phyloP scores from a whole-genome alignment of 2,888 invertebrate species.

The Epistrophe grossulariae region DNA sequence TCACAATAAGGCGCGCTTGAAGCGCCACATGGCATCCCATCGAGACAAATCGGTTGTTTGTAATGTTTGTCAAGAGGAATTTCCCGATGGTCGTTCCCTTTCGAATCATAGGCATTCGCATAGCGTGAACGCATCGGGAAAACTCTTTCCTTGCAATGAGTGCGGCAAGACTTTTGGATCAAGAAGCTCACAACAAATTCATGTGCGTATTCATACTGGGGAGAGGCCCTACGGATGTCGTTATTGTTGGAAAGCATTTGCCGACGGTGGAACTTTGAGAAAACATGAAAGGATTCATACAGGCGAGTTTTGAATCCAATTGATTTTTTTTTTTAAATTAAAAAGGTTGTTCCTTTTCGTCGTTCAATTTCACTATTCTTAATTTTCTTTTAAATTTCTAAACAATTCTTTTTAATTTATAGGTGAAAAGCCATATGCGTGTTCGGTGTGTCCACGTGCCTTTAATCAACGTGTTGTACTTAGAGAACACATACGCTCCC shows the following conservation, averaged over 20 bases:
- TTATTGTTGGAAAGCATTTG: conserved; percentile 95
- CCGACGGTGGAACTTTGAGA: conserved; percentile 92
- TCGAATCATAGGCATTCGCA: conserved; percentile 89
- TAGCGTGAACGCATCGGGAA: conserved; percentile 84
- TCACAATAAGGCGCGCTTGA: conserved; percentile 87
- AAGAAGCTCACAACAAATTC: conserved; percentile 93
- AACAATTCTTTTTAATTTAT: conserved; percentile 33
- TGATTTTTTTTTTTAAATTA: too few relatives aligned
- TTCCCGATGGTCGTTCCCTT: conserved; percentile 88
- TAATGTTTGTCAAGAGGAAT: conserved; percentile 89
- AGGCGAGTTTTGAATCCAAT: conserved; percentile 82
- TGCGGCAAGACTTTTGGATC: conserved; percentile 95
- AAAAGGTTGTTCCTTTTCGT: too few relatives aligned
- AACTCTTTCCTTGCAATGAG: conserved; percentile 92
- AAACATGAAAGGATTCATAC: conserved; percentile 95
- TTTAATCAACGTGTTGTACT: conserved; percentile 94
- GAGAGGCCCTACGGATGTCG: conserved; percentile 93
- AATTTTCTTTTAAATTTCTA: too few relatives aligned
- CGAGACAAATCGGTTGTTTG: conserved; percentile 89
- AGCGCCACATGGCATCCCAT: conserved; percentile 89
- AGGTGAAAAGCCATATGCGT: conserved; percentile 93
- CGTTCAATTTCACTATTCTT: too few relatives aligned
- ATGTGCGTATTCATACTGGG: conserved; percentile 92
- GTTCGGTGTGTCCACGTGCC: conserved; percentile 93
- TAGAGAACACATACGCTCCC: conserved; percentile 93